These are phyloP conservation scores for Notocelia uddmanniana DNA, from an alignment of 2,888 invertebrate genomes.

Conservation along the genomic window DNA sequence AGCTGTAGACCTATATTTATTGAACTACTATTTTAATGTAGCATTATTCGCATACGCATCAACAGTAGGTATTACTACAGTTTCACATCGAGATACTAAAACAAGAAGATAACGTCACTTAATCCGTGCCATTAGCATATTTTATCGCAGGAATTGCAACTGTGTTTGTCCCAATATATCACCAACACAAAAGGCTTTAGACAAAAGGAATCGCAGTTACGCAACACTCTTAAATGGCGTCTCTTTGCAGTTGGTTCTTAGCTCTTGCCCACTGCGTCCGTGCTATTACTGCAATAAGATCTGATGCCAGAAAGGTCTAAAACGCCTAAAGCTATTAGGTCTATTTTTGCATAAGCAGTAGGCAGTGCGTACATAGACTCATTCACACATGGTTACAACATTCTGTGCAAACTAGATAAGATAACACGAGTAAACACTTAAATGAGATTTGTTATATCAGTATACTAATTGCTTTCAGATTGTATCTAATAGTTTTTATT, in stretches of 20 bases:
- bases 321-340: neutral
- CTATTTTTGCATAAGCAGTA: neutral
- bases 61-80: too few relatives aligned
- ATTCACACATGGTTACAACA: constrained; percentile 17
- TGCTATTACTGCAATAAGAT: neutral
- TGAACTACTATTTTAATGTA: too few relatives aligned
- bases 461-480: constrained; percentile 15
- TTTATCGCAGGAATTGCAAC: neutral
- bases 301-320: neutral
- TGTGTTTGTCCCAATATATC: neutral
- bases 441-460: constrained; percentile 13
- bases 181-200: neutral
- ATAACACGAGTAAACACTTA: constrained; percentile 4
- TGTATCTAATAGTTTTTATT: constrained; percentile 1
- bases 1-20: too few relatives aligned
- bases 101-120: neutral
- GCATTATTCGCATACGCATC: too few relatives aligned
- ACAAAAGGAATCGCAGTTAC: constrained; percentile 23
- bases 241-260: neutral
- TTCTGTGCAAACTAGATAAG: constrained; percentile 18
- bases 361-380: constrained; percentile 11
- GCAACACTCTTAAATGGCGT: neutral
- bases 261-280: neutral
- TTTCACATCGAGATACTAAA: neutral
- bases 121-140: neutral